A percentile compares a stretch with the other conserved stretches of the same genome.
These are phyloP conservation scores for Anthonomus grandis DNA, from an alignment of 1,140 invertebrate genomes.

Conservation along the genomic window DNA sequence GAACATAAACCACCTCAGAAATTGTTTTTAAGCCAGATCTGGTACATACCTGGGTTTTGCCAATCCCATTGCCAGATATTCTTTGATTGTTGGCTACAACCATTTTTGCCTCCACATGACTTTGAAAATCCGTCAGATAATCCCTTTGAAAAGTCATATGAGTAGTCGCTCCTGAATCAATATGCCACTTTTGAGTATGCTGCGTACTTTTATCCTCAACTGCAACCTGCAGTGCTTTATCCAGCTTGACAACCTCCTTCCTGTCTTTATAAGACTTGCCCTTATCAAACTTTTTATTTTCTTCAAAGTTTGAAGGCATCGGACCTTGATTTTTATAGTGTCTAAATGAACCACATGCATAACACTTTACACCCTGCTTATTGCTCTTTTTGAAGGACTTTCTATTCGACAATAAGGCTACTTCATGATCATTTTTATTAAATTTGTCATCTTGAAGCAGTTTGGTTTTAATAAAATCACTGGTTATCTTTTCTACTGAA, in stretches of 20 bases:
- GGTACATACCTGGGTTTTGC: constrained; percentile 10
- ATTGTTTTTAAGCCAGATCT: constrained; percentile 7
- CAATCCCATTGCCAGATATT: constrained; percentile 13
- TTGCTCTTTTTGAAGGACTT: constrained; percentile 17
- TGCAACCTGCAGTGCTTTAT: no score
- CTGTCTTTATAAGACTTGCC: no score
- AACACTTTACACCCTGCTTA: constrained; percentile 21
- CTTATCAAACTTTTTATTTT: no score
- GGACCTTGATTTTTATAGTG: constrained; percentile 27
- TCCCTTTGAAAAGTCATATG: no score
- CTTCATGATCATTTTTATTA: constrained; percentile 28
- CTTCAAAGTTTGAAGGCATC: no score
- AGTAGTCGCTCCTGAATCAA: constrained; percentile 32
- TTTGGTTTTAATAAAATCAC: constrained; percentile 41
- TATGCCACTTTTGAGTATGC: no score
- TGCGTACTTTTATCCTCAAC: no score
- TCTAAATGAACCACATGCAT: constrained; percentile 18
- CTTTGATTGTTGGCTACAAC: constrained; percentile 16
- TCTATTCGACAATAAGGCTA: constrained; percentile 9
- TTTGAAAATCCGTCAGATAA: no score
- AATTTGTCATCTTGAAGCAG: constrained; percentile 42
- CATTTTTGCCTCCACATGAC: no score
- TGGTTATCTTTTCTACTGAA: constrained; percentile 35
- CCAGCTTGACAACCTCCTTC: no score
- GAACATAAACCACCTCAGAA: constrained; percentile 20